These are phyloP conservation scores for Listrodromus nycthemerus DNA, from an alignment of 2,888 invertebrate genomes.

Conservation along the genomic window DNA sequence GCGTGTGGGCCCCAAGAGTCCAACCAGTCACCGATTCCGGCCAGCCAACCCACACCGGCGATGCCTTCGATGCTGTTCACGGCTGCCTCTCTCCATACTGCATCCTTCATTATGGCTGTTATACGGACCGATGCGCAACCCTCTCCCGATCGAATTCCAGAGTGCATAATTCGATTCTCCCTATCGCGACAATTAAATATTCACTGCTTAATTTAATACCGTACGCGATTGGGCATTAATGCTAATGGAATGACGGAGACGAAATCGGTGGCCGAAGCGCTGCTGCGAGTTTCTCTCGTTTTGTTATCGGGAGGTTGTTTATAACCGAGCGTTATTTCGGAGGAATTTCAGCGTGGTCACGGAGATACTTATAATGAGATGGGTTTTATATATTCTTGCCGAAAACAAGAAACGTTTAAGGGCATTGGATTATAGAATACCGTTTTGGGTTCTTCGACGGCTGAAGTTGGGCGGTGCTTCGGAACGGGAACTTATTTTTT, in stretches of 20 bases:
- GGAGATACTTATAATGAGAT: slow-evolving; percentile 21
- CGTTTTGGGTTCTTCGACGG: background rate
- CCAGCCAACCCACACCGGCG: slow-evolving; percentile 34
- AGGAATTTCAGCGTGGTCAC: background rate
- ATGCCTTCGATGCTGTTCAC: background rate
- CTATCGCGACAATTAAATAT: slow-evolving; percentile 66
- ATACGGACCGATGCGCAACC: slow-evolving; percentile 21
- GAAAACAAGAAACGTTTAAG: slow-evolving; percentile 3
- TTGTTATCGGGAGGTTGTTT: slow-evolving; percentile 18
- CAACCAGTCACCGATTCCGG: slow-evolving; percentile 59
- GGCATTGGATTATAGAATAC: background rate
- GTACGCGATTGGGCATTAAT: slow-evolving; percentile 18
- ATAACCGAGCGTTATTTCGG: background rate
- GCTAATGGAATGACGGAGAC: slow-evolving; percentile 39
- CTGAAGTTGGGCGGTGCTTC: background rate
- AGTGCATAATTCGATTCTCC: slow-evolving; percentile 66
- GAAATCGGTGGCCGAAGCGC: slow-evolving; percentile 2
- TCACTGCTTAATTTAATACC: slow-evolving; percentile 64
- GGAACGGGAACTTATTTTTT: background rate
- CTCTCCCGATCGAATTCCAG: slow-evolving; percentile 57
- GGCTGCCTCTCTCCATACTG: slow-evolving; percentile 4
- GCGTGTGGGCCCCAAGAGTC: slow-evolving; percentile 55
- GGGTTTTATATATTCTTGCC: background rate
- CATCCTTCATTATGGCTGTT: slow-evolving; percentile 23
- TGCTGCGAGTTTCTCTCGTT: slow-evolving; percentile 16